Evolutionary conservation across 2,797 vertebrate species (phyloP), one percentile per base, ranked within the genome.

Genomic region (Bovichtus diacanthus): DNA sequence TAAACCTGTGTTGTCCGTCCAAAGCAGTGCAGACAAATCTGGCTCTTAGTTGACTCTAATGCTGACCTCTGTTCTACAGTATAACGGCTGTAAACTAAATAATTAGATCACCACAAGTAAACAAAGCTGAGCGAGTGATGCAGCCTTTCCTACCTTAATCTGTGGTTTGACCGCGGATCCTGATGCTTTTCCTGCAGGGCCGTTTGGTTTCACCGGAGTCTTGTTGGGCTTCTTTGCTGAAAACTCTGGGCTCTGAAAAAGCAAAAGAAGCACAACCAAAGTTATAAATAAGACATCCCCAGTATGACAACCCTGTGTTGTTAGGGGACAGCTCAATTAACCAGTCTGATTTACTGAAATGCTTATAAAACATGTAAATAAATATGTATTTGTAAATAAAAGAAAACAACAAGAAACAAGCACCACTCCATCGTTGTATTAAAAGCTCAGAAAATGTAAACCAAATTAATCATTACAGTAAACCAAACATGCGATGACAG

Each of bases 151-250:
- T 92, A 95, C 95, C 94, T 95, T 93, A 6, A 59, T 78, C 75
- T 92, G 90, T 13, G 87, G 81, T 84, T 93, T 95, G 44, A 54
- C 80, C 0, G 77, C 69, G 23, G 92, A 91, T 64, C 85, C 88
- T 2, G 91, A 93, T 10, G 92, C 64, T 83, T 93, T 95, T 51
- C 90, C 93, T 36, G 90, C 69, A 2, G 94, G 92, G 62, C 93
- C 92, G 6, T 95, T 96, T 70, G 89, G 92, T 81, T 94, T 95
- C 29, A 87, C 82, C 0, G 89, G 83, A 19, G 82, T 90, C 78
- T 94, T 95, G 89, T 90, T 93, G 73, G 86, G 53, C 72, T 92
- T 95, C 84, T 94, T 94, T 8, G 36, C 44, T 6, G 78, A 68
- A 44, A 73, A 51, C 46, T 90, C 90, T 0, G 74, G 65, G 12